Percentiles rank a stretch among this genome's conserved stretches.
These are phyloP conservation scores for Tenualosa ilisha DNA, from an alignment of 2,797 vertebrate genomes.

Conservation along the genomic window DNA sequence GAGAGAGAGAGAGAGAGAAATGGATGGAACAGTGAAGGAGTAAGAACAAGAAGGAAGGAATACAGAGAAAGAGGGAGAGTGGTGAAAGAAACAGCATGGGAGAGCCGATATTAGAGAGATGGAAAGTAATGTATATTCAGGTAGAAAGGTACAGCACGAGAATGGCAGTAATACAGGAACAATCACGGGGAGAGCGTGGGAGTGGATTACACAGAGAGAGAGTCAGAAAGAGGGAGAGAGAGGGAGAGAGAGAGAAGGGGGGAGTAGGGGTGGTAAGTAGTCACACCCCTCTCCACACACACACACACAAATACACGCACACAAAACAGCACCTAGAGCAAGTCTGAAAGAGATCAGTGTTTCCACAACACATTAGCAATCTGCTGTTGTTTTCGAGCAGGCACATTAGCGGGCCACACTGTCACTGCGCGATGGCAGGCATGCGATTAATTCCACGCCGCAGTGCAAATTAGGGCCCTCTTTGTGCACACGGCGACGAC, in stretches of 20 bases:
- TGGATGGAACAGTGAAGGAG: no score
- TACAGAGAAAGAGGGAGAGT: not conserved
- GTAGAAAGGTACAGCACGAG: not conserved
- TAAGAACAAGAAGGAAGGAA: not conserved
- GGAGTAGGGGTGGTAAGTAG: not conserved
- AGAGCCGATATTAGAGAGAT: not conserved
- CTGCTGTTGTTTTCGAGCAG: conserved; percentile 48
- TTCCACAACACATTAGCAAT: conserved; percentile 46
- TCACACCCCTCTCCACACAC: not conserved
- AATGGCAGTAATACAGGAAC: not conserved
- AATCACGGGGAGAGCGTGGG: not conserved
- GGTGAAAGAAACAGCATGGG: not conserved
- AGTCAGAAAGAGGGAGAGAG: not conserved
- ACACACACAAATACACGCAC: conserved; percentile 22
- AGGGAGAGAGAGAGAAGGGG: not conserved
- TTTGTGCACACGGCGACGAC: conserved; percentile 28
- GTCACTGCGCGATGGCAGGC: conserved; percentile 44
- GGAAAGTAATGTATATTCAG: not conserved
- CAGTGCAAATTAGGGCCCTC: conserved; percentile 48
- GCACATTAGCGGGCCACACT: conserved; percentile 47
- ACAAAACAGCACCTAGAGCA: conserved; percentile 31
- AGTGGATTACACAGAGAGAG: not conserved
- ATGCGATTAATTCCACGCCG: conserved; percentile 55
- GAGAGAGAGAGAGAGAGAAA: conserved; percentile 4
- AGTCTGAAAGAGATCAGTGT: conserved; percentile 43